Evolutionary conservation across 2,888 invertebrate species (phyloP).

Genomic region (Yponomeuta sedellus): DNA sequence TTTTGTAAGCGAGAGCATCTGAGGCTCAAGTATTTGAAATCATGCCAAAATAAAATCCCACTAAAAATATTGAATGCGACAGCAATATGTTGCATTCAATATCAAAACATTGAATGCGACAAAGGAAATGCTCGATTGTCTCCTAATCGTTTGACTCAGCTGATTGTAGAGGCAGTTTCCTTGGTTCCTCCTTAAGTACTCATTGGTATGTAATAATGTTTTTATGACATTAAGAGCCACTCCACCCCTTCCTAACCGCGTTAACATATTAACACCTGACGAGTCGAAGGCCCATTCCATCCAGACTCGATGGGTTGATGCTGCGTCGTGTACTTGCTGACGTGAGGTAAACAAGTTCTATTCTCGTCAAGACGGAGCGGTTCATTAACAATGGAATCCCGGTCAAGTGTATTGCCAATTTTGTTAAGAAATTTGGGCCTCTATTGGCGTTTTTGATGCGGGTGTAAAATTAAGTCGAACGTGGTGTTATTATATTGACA

Average conservation of each 20-base stretch:
- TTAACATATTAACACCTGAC: constrained; percentile 38
- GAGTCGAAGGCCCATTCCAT: constrained; percentile 46
- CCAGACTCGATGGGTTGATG: constrained; percentile 16
- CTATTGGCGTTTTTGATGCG: too few relatives aligned
- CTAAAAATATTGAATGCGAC: too few relatives aligned
- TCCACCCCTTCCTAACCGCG: not conserved
- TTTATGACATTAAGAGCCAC: not conserved
- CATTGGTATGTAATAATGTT: not conserved
- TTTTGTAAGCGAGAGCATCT: too few relatives aligned
- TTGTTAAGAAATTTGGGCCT: not conserved
- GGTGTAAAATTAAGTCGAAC: too few relatives aligned
- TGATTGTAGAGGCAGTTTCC: too few relatives aligned
- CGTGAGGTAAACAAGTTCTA: constrained; percentile 53
- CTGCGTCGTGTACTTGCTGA: constrained; percentile 17
- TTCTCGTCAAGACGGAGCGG: constrained; percentile 35
- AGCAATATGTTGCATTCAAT: too few relatives aligned
- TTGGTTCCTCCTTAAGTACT: too few relatives aligned
- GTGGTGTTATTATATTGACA: too few relatives aligned
- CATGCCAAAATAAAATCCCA: too few relatives aligned
- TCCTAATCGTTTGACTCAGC: not conserved
- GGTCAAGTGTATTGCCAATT: constrained; percentile 23
- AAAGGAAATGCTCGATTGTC: too few relatives aligned
- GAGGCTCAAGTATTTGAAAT: too few relatives aligned
- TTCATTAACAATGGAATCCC: constrained; percentile 40
- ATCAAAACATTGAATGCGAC: too few relatives aligned